Evolutionary conservation across 1,140 invertebrate genomes (phyloP), one percentile per base, ranked within the genome.

Genomic region (Potamilus streckersoni): DNA sequence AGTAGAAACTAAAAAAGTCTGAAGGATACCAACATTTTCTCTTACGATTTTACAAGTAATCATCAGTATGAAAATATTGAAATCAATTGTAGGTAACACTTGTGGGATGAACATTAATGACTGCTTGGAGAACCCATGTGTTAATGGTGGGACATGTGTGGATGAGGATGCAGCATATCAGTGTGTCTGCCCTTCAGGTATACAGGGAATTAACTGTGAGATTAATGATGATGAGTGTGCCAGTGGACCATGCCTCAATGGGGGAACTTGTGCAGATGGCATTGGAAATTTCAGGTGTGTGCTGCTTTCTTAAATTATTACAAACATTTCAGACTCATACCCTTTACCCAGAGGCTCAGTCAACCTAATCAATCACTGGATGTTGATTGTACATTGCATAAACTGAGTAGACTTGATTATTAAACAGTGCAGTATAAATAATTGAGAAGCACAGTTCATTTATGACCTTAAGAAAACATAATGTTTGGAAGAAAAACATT

Each of bases 101-200:
- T 90, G 88, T 83, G 87, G 88, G 72, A 81, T 87, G 15, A 83
- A 89, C 57, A 74, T 78, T 49, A 83, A 89, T 69, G 84, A 86
- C 23, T 88, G 87, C 75, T 63, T 73, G 13, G 73, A 76, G 13
- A 71, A 65, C 57, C 87, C 88, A 0, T 94, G 93, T 84, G 84
- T 90, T 79, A 94, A 95, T 85, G 93, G 93, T 0, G 94, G 92
- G 13, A 93, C 92, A 2, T 95, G 94, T 86, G 92, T 90, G 87
- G 93, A 82, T 92, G 64, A 69, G 20, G 66, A 68, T 15, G 81
- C 73, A 8, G 62, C 23, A 19, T 87, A 77, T 38, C 3, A 13
- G 5, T 76, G 74, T 66, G 19, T 19, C 17, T 76, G 74, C 68
- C 63, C 69, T 6, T 49, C 55, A 17, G 74, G 74, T 19, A 67